phyloP scores from a whole-genome alignment of 92 coral and sea anemone genomes.

The Epizoanthus scotinus region DNA sequence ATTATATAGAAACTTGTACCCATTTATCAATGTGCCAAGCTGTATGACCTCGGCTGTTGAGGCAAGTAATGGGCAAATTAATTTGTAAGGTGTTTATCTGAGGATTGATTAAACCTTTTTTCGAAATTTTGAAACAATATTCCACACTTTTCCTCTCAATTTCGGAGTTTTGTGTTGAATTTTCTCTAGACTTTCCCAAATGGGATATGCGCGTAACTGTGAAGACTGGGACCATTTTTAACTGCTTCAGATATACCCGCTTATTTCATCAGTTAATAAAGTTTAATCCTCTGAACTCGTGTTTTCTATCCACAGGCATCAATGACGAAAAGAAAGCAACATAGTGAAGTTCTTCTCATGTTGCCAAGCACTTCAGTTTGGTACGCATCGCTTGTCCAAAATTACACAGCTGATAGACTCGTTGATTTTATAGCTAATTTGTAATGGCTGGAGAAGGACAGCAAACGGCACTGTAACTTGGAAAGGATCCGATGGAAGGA shows the following conservation, averaged over 20 bases:
- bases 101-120: too few relatives aligned
- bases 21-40: too few relatives aligned
- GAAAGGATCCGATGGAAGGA: background rate
- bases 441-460: background rate
- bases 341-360: background rate
- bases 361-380: background rate
- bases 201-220: background rate
- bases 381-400: background rate
- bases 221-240: background rate
- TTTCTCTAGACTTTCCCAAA: background rate
- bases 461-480: too few relatives aligned
- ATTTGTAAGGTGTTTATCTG: too few relatives aligned
- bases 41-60: too few relatives aligned
- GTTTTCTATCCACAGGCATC: slow-evolving; percentile 4
- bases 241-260: background rate
- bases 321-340: slow-evolving; percentile 30
- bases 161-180: too few relatives aligned
- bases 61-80: too few relatives aligned
- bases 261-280: background rate
- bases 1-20: too few relatives aligned
- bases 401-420: background rate
- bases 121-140: too few relatives aligned
- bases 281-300: background rate
- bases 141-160: too few relatives aligned
- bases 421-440: slow-evolving; percentile 32